Evolutionary conservation across 2,888 invertebrate species (phyloP).

Genomic region (Mythimna pallens): DNA sequence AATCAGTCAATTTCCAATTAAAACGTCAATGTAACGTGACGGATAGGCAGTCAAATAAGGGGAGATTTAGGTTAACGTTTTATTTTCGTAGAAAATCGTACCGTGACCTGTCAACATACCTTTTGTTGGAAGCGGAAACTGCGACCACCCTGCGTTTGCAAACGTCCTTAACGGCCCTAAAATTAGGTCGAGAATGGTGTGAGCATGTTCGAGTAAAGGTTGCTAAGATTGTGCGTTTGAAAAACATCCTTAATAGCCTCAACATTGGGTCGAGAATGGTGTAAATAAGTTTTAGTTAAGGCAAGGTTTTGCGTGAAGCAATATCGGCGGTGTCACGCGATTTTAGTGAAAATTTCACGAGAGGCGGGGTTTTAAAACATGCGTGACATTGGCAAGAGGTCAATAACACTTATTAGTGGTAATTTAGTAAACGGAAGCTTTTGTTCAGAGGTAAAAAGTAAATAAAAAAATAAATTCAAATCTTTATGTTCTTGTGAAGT

Average conservation of each 20-base stretch:
- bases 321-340: constrained; percentile 46
- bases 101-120: constrained; percentile 72
- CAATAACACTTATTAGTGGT: constrained; percentile 54
- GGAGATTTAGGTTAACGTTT: constrained; percentile 70
- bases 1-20: constrained; percentile 70
- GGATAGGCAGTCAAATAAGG: constrained; percentile 65
- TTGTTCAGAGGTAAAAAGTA: constrained; percentile 21
- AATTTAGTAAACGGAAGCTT: constrained; percentile 40
- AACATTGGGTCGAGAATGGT: constrained; percentile 46
- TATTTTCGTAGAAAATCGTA: constrained; percentile 65
- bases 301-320: constrained; percentile 36
- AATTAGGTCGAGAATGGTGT: constrained; percentile 49
- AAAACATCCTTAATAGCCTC: background rate
- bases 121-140: constrained; percentile 54
- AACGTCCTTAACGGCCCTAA: background rate
- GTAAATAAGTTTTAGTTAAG: constrained; percentile 9
- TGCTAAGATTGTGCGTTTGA: constrained; percentile 34
- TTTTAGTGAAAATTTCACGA: constrained; percentile 57
- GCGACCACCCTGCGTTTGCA: constrained; percentile 17
- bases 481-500: background rate
- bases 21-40: constrained; percentile 61
- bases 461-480: constrained; percentile 4
- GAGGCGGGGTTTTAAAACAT: constrained; percentile 59
- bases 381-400: constrained; percentile 63
- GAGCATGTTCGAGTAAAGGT: background rate